Base-by-base conservation (phyloP, 2,888 invertebrate species). In the Dyspetes luteomarginatus region DNA sequence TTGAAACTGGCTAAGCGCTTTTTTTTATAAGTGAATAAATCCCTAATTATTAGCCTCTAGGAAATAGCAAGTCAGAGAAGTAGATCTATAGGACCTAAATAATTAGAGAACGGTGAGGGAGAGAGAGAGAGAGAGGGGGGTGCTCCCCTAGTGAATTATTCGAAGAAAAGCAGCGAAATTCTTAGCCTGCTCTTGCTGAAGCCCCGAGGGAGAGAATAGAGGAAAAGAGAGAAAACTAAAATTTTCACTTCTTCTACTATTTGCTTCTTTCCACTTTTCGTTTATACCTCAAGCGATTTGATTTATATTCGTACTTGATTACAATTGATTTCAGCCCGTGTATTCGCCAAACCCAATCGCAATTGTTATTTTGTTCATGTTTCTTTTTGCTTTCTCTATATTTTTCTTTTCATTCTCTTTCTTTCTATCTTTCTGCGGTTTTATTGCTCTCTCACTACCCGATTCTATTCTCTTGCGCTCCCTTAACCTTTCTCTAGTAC, bases 241-340 rank as follows among this genome's bases (percentile, higher is more conserved):
- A 52, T 52, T 62, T 60, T 22, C 30, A 9, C 19, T n/a, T n/a
- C n/a, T n/a, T n/a, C n/a, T n/a, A n/a, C n/a, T n/a, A n/a, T n/a
- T n/a, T n/a, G 17, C 26, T 9, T n/a, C n/a, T n/a, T 9, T 36
- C 7, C 50, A 3, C 24, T 12, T 15, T 41, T 9, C 41, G 65
- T 48, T 80, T 78, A 71, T 81, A 82, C 71, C 74, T 79, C 78
- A 48, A 67, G 76, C 82, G 78, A 84, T 88, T 88, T 89, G 89
- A 89, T 89, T 89, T 88, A 89, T 72, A 62, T 83, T 78, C 84
- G 78, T 77, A 79, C 86, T 87, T 88, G 88, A 89, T 90, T 88
- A 86, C 88, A 88, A 89, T 89, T 89, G 90, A 90, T 90, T 89
- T 87, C 81, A 86, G 55, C 65, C 60, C 58, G 58, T 72, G 56